Evolutionary conservation across 2,888 invertebrate species (phyloP), one percentile per base, ranked within the genome.

Genomic region (Hyposoter didymator): DNA sequence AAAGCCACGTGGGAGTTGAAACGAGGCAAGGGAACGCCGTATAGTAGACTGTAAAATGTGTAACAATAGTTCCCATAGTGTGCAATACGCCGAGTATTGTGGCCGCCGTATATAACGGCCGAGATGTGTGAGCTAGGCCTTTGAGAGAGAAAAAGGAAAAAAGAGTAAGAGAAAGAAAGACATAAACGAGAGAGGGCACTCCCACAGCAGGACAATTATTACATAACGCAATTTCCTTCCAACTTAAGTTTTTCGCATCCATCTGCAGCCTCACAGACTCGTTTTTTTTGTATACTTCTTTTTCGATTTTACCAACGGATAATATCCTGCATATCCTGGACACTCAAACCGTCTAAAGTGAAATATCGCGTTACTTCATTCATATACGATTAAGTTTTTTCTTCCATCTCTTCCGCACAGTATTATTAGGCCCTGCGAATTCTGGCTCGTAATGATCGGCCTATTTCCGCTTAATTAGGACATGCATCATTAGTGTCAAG

Each of bases 31-130:
- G 72, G 84, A 84, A 87, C 78, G 92, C 91, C 91, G 91, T 90
- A 90, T 86, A 88, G 91, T 90, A 91, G 91, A 91, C 92, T 93
- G 92, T 93, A 93, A 93, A 94, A 94, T 94, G 91, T 93, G 93
- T 94, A 94, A 94, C 94, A 94, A 93, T 93, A 91, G 92, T 92
- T 93, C 93, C 92, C 93, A 93, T 92, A 91, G 91, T 91, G 90
- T 92, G 93, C 92, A 93, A 92, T 90, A 91, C 22, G 64, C 83
- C 81, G 74, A 79, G 90, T 90, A 93, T 93, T 93, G 92, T 92
- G 89, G 89, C 59, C 73, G 89, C 59, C 73, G 76, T 78, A 83
- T 76, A 81, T 83, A 83, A 83, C 78, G 39, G 45, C 74, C 43
- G 49, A 28, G 64, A 75, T 75, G 74, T 69, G 81, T 80, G 55